Evolutionary conservation across 2,113 vertebrate genomes (phyloP).

Genomic region (Taxidea taxus): DNA sequence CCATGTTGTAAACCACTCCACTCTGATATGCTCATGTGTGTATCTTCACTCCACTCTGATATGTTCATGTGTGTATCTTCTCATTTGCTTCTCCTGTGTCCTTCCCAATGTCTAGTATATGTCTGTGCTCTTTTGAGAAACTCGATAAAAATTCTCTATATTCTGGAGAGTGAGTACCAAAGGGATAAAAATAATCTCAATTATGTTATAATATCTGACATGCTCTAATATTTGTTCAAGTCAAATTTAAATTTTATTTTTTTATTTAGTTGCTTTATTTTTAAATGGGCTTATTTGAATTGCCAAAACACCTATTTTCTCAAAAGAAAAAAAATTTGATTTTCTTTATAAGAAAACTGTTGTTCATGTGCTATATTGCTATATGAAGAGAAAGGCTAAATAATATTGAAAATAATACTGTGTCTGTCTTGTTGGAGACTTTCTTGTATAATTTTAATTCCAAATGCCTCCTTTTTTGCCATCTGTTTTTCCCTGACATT

Average conservation of each 20-base stretch:
- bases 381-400: neutral
- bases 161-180: neutral
- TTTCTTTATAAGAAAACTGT: neutral
- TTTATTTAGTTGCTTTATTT: conserved; percentile 27
- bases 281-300: conserved; percentile 17
- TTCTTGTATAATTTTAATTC: conserved; percentile 28
- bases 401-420: neutral
- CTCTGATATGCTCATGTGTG: neutral
- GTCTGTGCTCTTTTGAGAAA: neutral
- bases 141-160: neutral
- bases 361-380: neutral
- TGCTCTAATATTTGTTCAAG: neutral
- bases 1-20: too few relatives aligned
- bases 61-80: neutral
- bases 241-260: neutral
- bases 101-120: neutral
- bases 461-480: neutral
- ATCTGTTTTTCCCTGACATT: neutral
- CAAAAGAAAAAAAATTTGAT: neutral
- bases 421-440: neutral
- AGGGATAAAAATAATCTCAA: conserved; percentile 10
- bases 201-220: conserved; percentile 11
- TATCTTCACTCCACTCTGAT: neutral
- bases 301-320: neutral
- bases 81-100: neutral